Conservation (phyloP, 2,797 vertebrate species). For the Gorsachius magnificus region DNA sequence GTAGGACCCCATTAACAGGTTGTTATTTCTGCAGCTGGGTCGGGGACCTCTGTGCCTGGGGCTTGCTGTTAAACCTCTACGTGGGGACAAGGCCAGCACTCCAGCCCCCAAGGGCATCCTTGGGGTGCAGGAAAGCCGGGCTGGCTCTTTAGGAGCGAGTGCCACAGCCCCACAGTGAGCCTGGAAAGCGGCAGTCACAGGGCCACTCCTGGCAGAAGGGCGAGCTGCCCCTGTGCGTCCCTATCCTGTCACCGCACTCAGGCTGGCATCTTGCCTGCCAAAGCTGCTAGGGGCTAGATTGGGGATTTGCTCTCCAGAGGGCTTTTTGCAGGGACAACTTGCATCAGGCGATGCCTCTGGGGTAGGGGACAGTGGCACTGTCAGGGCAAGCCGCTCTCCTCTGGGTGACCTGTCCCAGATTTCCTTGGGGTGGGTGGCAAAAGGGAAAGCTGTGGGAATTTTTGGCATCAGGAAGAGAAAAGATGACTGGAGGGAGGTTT, state of each 20-base stretch:
- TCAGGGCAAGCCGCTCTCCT: accelerated
- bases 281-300: not conserved
- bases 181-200: not conserved
- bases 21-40: not conserved
- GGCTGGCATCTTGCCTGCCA: not conserved
- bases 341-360: accelerated
- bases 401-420: not conserved
- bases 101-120: too few relatives aligned
- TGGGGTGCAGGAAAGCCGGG: accelerated
- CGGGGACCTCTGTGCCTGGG: too few relatives aligned
- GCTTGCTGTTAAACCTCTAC: not conserved
- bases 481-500: not conserved
- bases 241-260: not conserved
- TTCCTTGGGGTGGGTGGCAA: not conserved
- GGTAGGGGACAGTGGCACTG: not conserved
- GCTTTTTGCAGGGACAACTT: not conserved
- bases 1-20: not conserved
- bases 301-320: not conserved
- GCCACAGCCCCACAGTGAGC: accelerated
- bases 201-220: not conserved
- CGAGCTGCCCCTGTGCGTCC: not conserved
- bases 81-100: accelerated
- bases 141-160: not conserved
- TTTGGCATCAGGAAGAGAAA: not conserved
- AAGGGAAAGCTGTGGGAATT: not conserved